A percentile compares a stretch with the other conserved stretches of the same genome.
Conservation (phyloP, 1,140 invertebrate species). For the Drosophila sechellia region DNA sequence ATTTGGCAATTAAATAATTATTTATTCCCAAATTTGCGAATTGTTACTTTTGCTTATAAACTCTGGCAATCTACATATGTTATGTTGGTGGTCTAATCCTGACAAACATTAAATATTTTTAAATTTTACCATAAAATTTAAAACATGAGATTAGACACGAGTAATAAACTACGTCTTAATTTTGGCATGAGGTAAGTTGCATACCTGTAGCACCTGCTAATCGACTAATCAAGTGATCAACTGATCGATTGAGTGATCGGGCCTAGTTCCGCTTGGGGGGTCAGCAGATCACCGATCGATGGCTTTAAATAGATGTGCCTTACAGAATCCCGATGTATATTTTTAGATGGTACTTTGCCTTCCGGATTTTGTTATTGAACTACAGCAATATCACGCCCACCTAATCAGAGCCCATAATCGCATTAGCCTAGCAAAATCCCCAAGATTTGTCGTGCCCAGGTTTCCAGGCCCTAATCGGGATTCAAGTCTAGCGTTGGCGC, state of each 20-base stretch:
- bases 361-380: constrained; percentile 43
- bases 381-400: constrained; percentile 37
- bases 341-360: constrained; percentile 56
- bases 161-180: background rate
- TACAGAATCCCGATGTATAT: constrained; percentile 40
- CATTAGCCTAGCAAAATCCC: constrained; percentile 25
- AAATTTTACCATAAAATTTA: background rate
- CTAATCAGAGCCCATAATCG: constrained; percentile 38
- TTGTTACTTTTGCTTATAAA: background rate
- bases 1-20: background rate
- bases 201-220: constrained; percentile 3
- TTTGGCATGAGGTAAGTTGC: background rate
- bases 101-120: background rate
- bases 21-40: background rate
- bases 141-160: constrained; percentile 2
- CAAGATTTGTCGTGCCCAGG: constrained; percentile 5
- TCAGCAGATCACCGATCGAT: constrained; percentile 18
- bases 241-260: constrained; percentile 28
- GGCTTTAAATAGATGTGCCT: constrained; percentile 39
- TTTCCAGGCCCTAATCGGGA: constrained; percentile 23
- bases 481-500: constrained; percentile 25
- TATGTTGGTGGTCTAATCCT: constrained; percentile 12
- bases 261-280: constrained; percentile 27
- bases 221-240: constrained; percentile 1
- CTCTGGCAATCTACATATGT: background rate